Evolutionary conservation across 2,113 vertebrate species (phyloP), one percentile per base, ranked within the genome.

Genomic region (Siniperca knerii): DNA sequence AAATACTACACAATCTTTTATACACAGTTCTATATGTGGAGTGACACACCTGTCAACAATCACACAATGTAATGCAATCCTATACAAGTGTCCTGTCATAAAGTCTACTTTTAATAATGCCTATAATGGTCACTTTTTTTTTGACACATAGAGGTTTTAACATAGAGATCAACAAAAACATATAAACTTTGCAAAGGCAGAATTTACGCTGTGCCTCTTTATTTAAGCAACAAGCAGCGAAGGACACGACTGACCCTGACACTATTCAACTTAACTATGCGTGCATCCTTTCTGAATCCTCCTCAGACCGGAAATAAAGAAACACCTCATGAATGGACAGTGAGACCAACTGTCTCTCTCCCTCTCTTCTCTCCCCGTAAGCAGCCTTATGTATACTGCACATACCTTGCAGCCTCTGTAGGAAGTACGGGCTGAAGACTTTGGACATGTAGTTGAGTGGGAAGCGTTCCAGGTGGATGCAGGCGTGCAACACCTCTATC

Each of bases 401-500:
- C 12, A 0, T 91, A 97, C 97, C 96, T 95, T 96, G 95, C 42
- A 97, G 89, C 46, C 75, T 90, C 3, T 96, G 96, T 16, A 97
- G 95, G 91, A 97, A 97, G 90, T 93, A 93, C 0, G 95, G 95
- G 84, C 89, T 96, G 92, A 97, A 97, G 80, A 97, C 77, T 90
- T 94, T 97, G 64, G 94, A 87, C 84, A 97, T 86, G 75, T 96
- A 96, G 90, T 97, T 97, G 73, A 97, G 83, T 0, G 97, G 97
- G 7, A 96, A 96, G 9, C 91, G 87, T 54, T 95, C 94, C 77
- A 97, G 85, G 44, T 97, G 96, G 0, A 94, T 94, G 85, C 96
- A 97, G 0, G 96, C 94, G 65, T 97, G 96, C 25, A 97, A 91
- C 50, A 97, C 42, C 4, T 92, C 95, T 87, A 97, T 18, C 12